Conservation (phyloP, 2,888 invertebrate species). For the Dicyrtomina minuta region DNA sequence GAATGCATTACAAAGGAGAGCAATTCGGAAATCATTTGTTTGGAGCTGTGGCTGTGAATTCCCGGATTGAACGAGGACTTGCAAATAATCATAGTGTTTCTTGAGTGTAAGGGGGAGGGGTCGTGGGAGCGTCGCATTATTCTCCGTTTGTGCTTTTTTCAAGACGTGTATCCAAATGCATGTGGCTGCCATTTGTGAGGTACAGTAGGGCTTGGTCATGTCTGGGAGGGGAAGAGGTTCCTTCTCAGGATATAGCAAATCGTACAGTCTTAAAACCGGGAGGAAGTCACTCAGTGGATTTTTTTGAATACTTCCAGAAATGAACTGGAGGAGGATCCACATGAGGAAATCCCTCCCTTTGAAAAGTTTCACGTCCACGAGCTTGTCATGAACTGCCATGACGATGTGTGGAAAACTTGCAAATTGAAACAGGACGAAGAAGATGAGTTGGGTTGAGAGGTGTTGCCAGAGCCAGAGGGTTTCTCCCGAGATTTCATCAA, state of each 20-base stretch:
- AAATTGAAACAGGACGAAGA: slow-evolving; percentile 90
- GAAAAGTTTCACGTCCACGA: slow-evolving; percentile 75
- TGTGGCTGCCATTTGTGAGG: slow-evolving; percentile 88
- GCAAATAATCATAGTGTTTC: slow-evolving; percentile 74
- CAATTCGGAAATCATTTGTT: slow-evolving; percentile 87
- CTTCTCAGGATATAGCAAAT: slow-evolving; percentile 77
- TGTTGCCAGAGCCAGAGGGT: slow-evolving; percentile 89
- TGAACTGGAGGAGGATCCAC: slow-evolving; percentile 97
- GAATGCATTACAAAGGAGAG: slow-evolving; percentile 90
- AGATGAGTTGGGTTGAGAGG: slow-evolving; percentile 89
- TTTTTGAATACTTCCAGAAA: slow-evolving; percentile 93
- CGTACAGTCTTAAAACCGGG: slow-evolving; percentile 86
- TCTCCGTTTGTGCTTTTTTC: slow-evolving; percentile 88
- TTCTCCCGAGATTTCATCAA: slow-evolving; percentile 64
- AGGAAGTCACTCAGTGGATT: slow-evolving; percentile 85
- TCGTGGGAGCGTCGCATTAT: slow-evolving; percentile 71
- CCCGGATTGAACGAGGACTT: slow-evolving; percentile 47
- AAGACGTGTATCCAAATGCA: slow-evolving; percentile 96
- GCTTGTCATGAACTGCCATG: too few relatives aligned
- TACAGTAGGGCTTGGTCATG: slow-evolving; percentile 79
- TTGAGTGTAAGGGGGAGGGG: slow-evolving; percentile 79
- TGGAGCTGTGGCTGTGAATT: slow-evolving; percentile 61
- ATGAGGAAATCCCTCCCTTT: slow-evolving; percentile 96
- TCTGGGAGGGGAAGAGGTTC: slow-evolving; percentile 88
- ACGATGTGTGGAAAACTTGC: too few relatives aligned